Conservation (phyloP, 2,888 invertebrate genomes). For the Dicyrtoma fusca region DNA sequence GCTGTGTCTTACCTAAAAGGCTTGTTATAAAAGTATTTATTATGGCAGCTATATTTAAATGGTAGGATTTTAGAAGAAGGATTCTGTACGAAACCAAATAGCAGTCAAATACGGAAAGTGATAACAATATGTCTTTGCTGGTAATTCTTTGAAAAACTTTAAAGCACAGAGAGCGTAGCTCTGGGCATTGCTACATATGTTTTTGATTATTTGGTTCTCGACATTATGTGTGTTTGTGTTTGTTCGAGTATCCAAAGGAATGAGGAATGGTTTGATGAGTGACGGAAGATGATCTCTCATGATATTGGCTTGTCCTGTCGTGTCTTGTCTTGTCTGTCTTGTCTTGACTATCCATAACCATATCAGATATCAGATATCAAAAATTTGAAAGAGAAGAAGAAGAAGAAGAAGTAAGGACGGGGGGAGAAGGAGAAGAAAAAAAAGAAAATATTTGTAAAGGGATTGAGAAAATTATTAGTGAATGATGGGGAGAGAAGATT, state of each 20-base stretch:
- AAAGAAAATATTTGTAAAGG: conserved; percentile 6
- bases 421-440: not conserved
- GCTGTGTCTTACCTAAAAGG: too few species aligned
- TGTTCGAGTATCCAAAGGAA: not conserved
- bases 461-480: conserved; percentile 30
- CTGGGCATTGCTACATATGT: too few species aligned
- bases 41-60: too few species aligned
- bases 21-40: too few species aligned
- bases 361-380: conserved; percentile 26
- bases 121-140: too few species aligned
- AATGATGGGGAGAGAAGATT: conserved; percentile 38
- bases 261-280: not conserved
- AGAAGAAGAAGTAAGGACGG: not conserved
- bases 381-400: not conserved
- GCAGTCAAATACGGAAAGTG: too few species aligned
- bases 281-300: conserved; percentile 9
- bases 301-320: conserved; percentile 13
- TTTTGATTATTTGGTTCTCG: too few species aligned
- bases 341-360: not conserved
- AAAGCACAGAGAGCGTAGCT: too few species aligned
- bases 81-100: too few species aligned
- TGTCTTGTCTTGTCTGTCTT: not conserved
- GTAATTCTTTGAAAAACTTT: too few species aligned
- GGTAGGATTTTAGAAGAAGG: too few species aligned
- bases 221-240: not conserved